Conservation (phyloP, 35 echinoderm and acorn worm species). For the Strongylocentrotus purpuratus region DNA sequence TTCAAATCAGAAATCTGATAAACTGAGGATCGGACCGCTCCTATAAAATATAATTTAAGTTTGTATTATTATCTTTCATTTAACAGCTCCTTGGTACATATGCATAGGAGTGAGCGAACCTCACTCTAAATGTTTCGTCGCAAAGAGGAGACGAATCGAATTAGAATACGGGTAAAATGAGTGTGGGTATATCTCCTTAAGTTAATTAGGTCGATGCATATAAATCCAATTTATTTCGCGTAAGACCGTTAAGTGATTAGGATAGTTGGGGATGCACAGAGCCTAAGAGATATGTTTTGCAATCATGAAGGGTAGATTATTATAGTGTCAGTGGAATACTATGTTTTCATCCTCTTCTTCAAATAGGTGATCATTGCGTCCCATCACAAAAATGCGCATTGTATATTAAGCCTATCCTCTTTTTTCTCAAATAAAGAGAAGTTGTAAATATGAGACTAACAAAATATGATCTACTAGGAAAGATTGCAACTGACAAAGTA, state of each 20-base stretch:
- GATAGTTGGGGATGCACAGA: background rate
- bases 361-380: background rate
- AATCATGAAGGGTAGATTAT: background rate
- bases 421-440: no score
- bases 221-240: background rate
- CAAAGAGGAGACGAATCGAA: background rate
- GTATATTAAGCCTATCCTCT: no score
- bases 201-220: slow-evolving; percentile 17
- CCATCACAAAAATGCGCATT: no score
- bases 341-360: background rate
- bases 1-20: background rate
- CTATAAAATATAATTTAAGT: background rate
- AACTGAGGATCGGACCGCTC: background rate
- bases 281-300: background rate
- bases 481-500: no score
- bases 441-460: no score
- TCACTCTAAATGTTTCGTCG: background rate
- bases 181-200: background rate
- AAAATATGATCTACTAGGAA: no score
- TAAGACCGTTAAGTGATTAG: slow-evolving; percentile 4
- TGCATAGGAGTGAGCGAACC: background rate
- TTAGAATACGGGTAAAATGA: background rate
- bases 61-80: background rate
- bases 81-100: background rate
- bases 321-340: background rate